Percentiles rank a stretch among this genome's conserved stretches.
These are phyloP conservation scores for Caenorhabditis sp. DNA, from an alignment of 2,888 invertebrate species.

Conservation along the genomic window DNA sequence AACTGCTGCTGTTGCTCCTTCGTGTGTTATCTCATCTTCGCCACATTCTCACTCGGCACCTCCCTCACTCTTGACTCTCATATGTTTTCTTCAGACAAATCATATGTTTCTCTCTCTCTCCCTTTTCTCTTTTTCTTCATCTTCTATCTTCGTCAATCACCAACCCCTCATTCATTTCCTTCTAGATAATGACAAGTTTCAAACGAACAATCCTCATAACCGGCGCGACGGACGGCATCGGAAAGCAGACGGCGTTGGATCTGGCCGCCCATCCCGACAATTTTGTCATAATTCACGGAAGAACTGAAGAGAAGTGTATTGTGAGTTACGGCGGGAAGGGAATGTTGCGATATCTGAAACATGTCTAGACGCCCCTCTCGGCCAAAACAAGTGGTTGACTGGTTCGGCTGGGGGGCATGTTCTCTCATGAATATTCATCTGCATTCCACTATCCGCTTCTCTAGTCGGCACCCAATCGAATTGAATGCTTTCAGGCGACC, in stretches of 20 bases:
- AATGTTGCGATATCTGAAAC: background rate
- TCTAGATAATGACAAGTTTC: conserved; percentile 11
- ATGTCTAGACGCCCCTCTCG: conserved; percentile 14
- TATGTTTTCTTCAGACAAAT: conserved; percentile 2
- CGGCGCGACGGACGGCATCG: conserved; percentile 82
- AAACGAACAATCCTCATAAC: conserved; percentile 79
- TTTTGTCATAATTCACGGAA: conserved; percentile 81
- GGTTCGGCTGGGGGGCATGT: conserved; percentile 15
- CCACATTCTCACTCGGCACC: background rate
- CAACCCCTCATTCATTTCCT: background rate
- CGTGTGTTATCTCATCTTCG: conserved; percentile 23
- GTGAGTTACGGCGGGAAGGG: no score
- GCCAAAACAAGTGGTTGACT: conserved; percentile 30
- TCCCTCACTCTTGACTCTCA: background rate
- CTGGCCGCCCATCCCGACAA: conserved; percentile 76
- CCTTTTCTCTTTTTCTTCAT: no score
- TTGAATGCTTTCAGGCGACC: conserved; percentile 59
- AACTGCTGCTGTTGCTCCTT: conserved; percentile 43
- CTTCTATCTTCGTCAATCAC: background rate
- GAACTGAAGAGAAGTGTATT: conserved; percentile 75
- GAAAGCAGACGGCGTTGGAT: conserved; percentile 72
- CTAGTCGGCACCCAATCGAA: background rate
- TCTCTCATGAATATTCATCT: conserved; percentile 54
- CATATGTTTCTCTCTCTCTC: background rate
- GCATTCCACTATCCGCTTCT: background rate